Percentiles rank a stretch among this genome's conserved stretches.
Conservation (phyloP, 2,888 invertebrate species). For the Hartigia nigra region DNA sequence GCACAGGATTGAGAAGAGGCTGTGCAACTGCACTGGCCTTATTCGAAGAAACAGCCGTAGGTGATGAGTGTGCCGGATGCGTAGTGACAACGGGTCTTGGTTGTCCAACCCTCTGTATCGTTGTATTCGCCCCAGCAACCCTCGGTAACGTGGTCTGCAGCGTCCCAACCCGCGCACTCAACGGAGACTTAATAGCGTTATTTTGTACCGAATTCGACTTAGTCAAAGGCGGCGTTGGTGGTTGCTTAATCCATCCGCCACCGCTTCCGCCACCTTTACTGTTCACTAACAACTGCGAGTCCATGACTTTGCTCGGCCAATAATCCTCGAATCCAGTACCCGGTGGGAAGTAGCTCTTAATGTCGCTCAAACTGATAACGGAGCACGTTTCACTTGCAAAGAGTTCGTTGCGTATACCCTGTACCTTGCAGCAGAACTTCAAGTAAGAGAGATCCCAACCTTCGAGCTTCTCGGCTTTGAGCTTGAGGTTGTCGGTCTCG, state of each 20-base stretch:
- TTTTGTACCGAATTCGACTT: slow-evolving; percentile 62
- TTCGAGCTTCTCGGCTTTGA: slow-evolving; percentile 86
- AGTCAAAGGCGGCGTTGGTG: slow-evolving; percentile 74
- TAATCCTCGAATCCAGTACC: slow-evolving; percentile 92
- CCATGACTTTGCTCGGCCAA: slow-evolving; percentile 91
- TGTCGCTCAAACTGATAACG: slow-evolving; percentile 89
- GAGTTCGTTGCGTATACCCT: slow-evolving; percentile 90
- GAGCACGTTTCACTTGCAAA: slow-evolving; percentile 92
- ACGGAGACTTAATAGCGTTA: slow-evolving; percentile 52
- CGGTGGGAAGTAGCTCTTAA: slow-evolving; percentile 90
- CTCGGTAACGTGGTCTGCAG: slow-evolving; percentile 47
- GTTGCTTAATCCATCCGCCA: slow-evolving; percentile 84
- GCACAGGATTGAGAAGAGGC: slow-evolving; percentile 59
- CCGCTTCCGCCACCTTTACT: slow-evolving; percentile 72
- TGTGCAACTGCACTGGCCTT: slow-evolving; percentile 40
- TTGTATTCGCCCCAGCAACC: slow-evolving; percentile 51
- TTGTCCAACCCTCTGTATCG: slow-evolving; percentile 60
- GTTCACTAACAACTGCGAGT: slow-evolving; percentile 80
- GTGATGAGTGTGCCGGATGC: slow-evolving; percentile 55
- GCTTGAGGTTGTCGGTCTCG: slow-evolving; percentile 90
- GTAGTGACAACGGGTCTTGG: slow-evolving; percentile 52
- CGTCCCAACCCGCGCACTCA: slow-evolving; percentile 46
- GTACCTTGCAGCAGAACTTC: slow-evolving; percentile 94
- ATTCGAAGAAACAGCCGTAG: slow-evolving; percentile 45
- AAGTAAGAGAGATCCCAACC: slow-evolving; percentile 94